These are phyloP conservation scores for Proales similis DNA, from an alignment of 1,140 invertebrate species.

Conservation along the genomic window DNA sequence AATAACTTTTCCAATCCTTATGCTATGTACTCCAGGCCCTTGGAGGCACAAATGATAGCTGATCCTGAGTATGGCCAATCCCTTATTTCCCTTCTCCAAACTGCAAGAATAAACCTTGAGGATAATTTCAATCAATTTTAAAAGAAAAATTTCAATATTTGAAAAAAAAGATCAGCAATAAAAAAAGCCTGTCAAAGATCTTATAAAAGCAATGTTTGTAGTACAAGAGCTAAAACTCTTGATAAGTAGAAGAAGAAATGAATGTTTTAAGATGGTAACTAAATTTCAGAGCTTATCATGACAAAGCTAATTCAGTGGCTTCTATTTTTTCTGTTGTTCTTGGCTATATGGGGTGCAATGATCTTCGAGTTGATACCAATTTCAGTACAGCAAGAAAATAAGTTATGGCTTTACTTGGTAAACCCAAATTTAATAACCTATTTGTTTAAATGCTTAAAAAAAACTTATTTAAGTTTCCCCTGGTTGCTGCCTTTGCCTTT, in stretches of 20 bases:
- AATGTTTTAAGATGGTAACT: background rate
- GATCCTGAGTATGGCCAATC: too few relatives aligned
- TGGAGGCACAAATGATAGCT: too few relatives aligned
- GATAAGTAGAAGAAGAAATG: background rate
- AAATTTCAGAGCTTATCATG: constrained; percentile 5
- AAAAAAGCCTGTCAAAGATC: background rate
- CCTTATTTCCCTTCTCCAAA: too few relatives aligned
- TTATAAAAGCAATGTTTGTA: background rate
- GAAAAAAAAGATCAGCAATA: too few relatives aligned
- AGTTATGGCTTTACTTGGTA: constrained; percentile 12
- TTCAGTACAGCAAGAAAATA: constrained; percentile 5
- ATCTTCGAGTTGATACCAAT: constrained; percentile 6
- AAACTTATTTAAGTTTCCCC: background rate
- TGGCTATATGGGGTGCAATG: constrained; percentile 14
- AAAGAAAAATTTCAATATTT: constrained; percentile 2
- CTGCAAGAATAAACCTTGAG: too few relatives aligned
- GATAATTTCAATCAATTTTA: background rate
- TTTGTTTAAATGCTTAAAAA: too few relatives aligned
- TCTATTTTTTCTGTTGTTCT: background rate
- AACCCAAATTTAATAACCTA: background rate
- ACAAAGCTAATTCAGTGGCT: constrained; percentile 33
- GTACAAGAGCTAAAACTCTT: constrained; percentile 17
- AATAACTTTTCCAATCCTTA: too few relatives aligned
- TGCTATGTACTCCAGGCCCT: too few relatives aligned
- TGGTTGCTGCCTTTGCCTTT: background rate